Base-by-base conservation (phyloP, 2,797 vertebrate genomes). In the Nyctibius grandis region DNA sequence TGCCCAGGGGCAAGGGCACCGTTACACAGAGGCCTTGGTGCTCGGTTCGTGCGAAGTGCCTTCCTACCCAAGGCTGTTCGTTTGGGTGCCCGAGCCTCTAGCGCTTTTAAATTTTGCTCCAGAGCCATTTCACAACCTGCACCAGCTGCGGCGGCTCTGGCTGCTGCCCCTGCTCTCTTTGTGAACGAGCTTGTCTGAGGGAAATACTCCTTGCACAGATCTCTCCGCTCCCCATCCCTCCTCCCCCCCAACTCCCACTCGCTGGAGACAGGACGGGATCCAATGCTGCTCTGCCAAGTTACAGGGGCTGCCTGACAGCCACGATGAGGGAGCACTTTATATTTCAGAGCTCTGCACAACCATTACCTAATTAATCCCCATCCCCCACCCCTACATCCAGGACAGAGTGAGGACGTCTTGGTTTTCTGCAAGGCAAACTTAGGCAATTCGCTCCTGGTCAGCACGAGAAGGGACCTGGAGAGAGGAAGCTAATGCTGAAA, bases 1-100 rank as follows among this genome's bases (percentile, higher is more conserved):
- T 77, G 48, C 69, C 83, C 7, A 3, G 36, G 63, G 38, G 2
- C 25, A 72, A 22, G 26, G 76, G 28, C 44, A 79, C 70, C 14
- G 42, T n/a, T 33, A 44, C 51, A n/a, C 47, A 56, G 50, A 68
- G 21, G 21, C 5, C 3, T 0, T n/a, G 12, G 31, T 13, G 33
- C 42, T 78, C 0, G 0, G 18, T 34, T 91, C 50, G 5, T 3
- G 2, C 4, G 1, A 64, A 31, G 21, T 36, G 20, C 56, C 23
- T 44, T 44, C 48, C 73, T 19, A n/a, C 28, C n/a, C 68, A 26
- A 40, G 0, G 5, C 3, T 0, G 23, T 21, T 40, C 14, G 9
- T 34, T 13, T 5, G 1, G 21, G 42, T 40, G 36, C 22, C 54
- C 2, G 3, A 82, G 53, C 44, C 56, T 50, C 51, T 21, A 6